Evolutionary conservation across 2,888 invertebrate species (phyloP).

Genomic region (Macropis europaea): DNA sequence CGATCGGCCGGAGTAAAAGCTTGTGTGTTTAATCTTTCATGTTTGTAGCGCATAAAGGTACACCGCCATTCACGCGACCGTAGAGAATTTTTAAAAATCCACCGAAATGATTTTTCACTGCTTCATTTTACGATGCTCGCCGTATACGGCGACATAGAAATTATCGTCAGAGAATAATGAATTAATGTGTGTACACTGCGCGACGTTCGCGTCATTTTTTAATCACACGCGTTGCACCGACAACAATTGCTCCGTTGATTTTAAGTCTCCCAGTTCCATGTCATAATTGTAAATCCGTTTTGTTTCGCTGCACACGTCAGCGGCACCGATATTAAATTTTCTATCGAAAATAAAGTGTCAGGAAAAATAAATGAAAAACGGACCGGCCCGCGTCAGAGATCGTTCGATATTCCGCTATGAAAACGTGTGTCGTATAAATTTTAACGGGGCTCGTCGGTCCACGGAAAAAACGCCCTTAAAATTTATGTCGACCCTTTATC

Average conservation of each 20-base stretch:
- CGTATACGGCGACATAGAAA: not conserved
- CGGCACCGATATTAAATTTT: conserved; percentile 50
- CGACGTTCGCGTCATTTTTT: not conserved
- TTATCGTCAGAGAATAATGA: not conserved
- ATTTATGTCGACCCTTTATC: conserved; percentile 49
- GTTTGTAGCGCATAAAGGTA: not conserved
- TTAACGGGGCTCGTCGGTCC: conserved; percentile 44
- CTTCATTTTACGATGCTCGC: too few species aligned
- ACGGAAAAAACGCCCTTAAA: conserved; percentile 33
- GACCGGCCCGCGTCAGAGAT: conserved; percentile 17
- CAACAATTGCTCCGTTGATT: conserved; percentile 8
- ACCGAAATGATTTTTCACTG: too few species aligned
- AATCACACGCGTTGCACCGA: not conserved
- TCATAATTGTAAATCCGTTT: conserved; percentile 52
- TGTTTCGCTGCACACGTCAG: conserved; percentile 44
- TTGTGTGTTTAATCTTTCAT: not conserved
- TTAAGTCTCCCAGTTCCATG: not conserved
- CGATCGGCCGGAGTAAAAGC: not conserved
- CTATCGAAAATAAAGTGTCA: conserved; percentile 56
- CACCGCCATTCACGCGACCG: not conserved
- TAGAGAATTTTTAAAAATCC: not conserved
- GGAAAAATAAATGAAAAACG: not conserved
- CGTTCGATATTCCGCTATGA: conserved; percentile 53
- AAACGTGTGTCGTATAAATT: conserved; percentile 61
- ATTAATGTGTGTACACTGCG: not conserved